phyloP scores from a whole-genome alignment of 2,797 vertebrate genomes.

The Steatocranus sp. region DNA sequence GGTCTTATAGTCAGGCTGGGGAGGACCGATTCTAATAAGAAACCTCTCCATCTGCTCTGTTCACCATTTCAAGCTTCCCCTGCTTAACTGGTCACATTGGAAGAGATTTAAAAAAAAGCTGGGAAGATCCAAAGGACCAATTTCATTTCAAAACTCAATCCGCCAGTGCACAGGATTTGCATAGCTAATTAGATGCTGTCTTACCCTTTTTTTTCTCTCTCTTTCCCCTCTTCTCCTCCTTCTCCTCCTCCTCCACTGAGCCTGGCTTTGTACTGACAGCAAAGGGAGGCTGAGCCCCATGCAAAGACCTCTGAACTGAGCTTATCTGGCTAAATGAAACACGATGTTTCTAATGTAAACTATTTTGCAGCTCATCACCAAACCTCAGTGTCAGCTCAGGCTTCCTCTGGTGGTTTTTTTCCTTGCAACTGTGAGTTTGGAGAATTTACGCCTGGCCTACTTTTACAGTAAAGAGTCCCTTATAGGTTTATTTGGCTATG shows the following conservation, averaged over 20 bases:
- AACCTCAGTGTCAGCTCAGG: constrained; percentile 44
- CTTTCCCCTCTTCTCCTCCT: not conserved
- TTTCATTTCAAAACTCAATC: constrained; percentile 73
- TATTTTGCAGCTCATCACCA: constrained; percentile 45
- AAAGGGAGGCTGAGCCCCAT: constrained; percentile 60
- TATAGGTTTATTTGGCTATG: not conserved
- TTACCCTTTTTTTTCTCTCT: not conserved
- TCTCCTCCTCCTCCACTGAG: constrained; percentile 35
- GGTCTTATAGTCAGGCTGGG: constrained; percentile 24
- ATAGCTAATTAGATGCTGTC: constrained; percentile 75
- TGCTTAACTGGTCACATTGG: constrained; percentile 53
- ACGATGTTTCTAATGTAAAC: constrained; percentile 65
- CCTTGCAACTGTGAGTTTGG: not conserved
- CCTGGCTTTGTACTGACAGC: constrained; percentile 75
- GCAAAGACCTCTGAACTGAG: constrained; percentile 66
- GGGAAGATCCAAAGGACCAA: constrained; percentile 71
- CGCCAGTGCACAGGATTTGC: constrained; percentile 71
- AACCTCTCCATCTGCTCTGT: constrained; percentile 57
- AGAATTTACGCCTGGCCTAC: constrained; percentile 38
- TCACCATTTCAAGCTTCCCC: constrained; percentile 49
- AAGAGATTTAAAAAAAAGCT: constrained; percentile 56
- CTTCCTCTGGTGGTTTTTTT: not conserved
- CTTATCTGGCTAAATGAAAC: constrained; percentile 74
- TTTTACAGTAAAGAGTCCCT: constrained; percentile 38
- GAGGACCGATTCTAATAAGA: constrained; percentile 48